These are phyloP conservation scores for Pomatorhinus ruficollis DNA, from an alignment of 2,113 vertebrate genomes.

Conservation along the genomic window DNA sequence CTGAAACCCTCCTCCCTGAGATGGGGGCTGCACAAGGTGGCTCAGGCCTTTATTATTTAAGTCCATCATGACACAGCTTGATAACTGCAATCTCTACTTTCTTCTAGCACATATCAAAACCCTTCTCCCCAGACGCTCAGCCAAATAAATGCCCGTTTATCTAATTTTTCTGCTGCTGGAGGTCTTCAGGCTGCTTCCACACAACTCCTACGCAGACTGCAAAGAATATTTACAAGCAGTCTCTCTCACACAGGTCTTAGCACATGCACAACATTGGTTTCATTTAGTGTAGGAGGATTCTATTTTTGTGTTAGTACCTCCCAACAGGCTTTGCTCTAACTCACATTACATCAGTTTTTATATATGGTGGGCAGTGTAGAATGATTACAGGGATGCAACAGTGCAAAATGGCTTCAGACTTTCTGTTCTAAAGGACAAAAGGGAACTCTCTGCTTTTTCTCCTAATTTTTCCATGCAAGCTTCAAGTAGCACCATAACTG, in stretches of 20 bases:
- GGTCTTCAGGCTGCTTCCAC: neutral
- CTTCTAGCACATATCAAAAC: neutral
- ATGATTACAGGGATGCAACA: neutral
- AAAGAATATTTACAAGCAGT: conserved; percentile 14
- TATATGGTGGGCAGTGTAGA: neutral
- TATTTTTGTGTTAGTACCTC: neutral
- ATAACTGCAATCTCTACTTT: neutral
- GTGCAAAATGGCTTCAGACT: neutral
- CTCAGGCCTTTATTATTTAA: neutral
- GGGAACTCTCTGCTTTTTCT: neutral
- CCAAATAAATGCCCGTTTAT: neutral
- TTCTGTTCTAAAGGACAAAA: neutral
- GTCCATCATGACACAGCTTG: neutral
- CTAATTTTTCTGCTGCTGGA: neutral
- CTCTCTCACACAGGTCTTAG: neutral
- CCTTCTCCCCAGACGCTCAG: neutral
- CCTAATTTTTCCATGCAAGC: neutral
- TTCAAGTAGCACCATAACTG: neutral
- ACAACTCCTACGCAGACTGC: neutral
- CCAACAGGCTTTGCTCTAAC: neutral
- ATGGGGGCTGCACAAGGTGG: neutral
- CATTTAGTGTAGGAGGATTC: conserved; percentile 2
- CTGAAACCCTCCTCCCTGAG: neutral
- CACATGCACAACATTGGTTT: neutral
- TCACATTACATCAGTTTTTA: neutral